Percentiles rank a stretch among this genome's conserved stretches.
These are phyloP conservation scores for Leptinotarsa lineolata DNA, from an alignment of 1,140 invertebrate species.

Conservation along the genomic window DNA sequence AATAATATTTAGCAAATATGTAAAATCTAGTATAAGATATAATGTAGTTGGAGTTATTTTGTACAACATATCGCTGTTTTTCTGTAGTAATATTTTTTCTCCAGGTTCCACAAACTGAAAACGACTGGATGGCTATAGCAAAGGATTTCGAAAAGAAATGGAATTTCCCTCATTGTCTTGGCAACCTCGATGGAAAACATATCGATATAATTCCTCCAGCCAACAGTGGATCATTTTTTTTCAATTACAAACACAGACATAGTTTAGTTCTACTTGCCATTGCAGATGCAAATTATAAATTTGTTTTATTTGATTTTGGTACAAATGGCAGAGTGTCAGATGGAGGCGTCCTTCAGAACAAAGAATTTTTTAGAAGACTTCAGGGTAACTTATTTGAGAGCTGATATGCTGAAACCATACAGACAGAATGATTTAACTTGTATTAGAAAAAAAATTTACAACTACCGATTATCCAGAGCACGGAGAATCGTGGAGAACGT, in stretches of 20 bases:
- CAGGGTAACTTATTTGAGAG: not conserved
- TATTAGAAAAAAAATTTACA: too few relatives aligned
- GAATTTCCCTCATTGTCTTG: too few relatives aligned
- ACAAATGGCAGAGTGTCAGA: conserved; percentile 46
- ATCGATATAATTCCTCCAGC: conserved; percentile 14
- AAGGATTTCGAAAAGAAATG: too few relatives aligned
- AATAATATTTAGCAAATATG: too few relatives aligned
- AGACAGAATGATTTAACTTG: not conserved
- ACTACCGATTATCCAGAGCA: too few relatives aligned
- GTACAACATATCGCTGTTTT: too few relatives aligned
- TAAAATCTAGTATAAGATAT: too few relatives aligned
- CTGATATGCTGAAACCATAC: not conserved
- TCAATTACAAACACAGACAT: conserved; percentile 46
- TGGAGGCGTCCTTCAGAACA: conserved; percentile 47
- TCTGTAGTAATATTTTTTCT: too few relatives aligned
- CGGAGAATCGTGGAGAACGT: too few relatives aligned
- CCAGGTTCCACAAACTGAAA: too few relatives aligned
- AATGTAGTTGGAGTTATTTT: too few relatives aligned
- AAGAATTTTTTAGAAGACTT: conserved; percentile 37
- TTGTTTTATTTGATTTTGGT: conserved; percentile 51
- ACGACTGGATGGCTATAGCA: too few relatives aligned
- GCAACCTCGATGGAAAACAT: conserved; percentile 24
- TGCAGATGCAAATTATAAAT: conserved; percentile 51
- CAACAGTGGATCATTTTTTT: conserved; percentile 7
- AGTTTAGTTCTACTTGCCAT: conserved; percentile 35